These are phyloP conservation scores for Cheilosia vulpina DNA, from an alignment of 2,888 invertebrate genomes.

Conservation along the genomic window DNA sequence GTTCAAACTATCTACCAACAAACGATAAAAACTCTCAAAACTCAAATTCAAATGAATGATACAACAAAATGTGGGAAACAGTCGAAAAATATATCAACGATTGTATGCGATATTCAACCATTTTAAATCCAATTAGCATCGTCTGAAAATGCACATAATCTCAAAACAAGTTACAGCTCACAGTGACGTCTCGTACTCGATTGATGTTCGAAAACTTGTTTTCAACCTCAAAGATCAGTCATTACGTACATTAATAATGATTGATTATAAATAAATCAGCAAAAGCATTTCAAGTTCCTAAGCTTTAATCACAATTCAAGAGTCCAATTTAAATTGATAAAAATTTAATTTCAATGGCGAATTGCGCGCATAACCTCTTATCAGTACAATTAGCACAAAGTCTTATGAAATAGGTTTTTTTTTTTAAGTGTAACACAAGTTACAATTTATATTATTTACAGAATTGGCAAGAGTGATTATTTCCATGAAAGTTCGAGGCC, in stretches of 20 bases:
- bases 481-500: background rate
- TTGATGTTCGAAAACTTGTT: constrained; percentile 10
- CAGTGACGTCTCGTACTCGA: too few relatives aligned
- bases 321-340: constrained; percentile 63
- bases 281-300: constrained; percentile 19
- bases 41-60: too few relatives aligned
- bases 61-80: too few relatives aligned
- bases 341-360: constrained; percentile 36
- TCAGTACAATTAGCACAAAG: constrained; percentile 3
- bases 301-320: constrained; percentile 31
- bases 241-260: background rate
- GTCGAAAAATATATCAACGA: too few relatives aligned
- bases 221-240: background rate
- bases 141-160: background rate
- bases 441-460: too few relatives aligned
- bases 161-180: background rate
- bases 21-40: too few relatives aligned
- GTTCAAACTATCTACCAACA: too few relatives aligned
- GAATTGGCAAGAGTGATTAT: background rate
- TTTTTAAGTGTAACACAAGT: too few relatives aligned
- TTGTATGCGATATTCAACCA: too few relatives aligned
- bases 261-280: background rate
- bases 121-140: background rate
- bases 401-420: constrained; percentile 3
- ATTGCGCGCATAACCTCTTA: constrained; percentile 14